Percentiles rank a stretch among this genome's conserved stretches.
phyloP scores from a whole-genome alignment of 2,113 vertebrate species.

The Lampris megalopsis region DNA sequence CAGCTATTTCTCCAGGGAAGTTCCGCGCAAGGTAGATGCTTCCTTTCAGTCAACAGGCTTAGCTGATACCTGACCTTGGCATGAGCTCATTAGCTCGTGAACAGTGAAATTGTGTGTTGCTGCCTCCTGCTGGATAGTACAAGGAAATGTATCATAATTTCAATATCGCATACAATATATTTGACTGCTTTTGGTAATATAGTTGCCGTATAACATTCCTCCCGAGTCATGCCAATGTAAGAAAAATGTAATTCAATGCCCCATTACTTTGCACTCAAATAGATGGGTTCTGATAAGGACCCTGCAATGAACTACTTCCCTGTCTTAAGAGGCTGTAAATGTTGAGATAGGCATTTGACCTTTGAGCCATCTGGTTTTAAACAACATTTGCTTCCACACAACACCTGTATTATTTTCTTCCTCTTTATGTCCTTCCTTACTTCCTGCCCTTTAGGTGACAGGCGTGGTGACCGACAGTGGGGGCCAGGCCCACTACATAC shows the following conservation, averaged over 20 bases:
- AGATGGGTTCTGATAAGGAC: too few species aligned
- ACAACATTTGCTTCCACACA: too few species aligned
- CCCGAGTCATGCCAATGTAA: background rate
- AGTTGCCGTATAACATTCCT: too few species aligned
- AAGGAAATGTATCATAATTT: background rate
- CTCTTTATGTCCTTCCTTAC: background rate
- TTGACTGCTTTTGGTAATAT: too few species aligned
- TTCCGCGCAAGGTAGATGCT: conserved; percentile 90
- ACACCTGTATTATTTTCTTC: background rate
- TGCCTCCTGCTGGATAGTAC: conserved; percentile 67
- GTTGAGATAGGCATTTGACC: background rate
- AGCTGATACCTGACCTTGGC: background rate
- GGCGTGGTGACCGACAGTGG: conserved; percentile 90
- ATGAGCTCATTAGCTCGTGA: conserved; percentile 15
- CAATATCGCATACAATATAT: too few species aligned
- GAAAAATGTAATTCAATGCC: conserved; percentile 14
- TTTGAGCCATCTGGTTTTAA: background rate
- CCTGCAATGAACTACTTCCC: too few species aligned
- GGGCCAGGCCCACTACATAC: conserved; percentile 91
- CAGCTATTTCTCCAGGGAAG: conserved; percentile 98
- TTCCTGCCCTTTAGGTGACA: conserved; percentile 84
- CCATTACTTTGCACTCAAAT: background rate
- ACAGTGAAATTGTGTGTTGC: conserved; percentile 38
- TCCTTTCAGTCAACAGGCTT: background rate
- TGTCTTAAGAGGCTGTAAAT: background rate